These are phyloP conservation scores for Oreocharis arfaki DNA, from an alignment of 2,113 vertebrate genomes.

Conservation along the genomic window DNA sequence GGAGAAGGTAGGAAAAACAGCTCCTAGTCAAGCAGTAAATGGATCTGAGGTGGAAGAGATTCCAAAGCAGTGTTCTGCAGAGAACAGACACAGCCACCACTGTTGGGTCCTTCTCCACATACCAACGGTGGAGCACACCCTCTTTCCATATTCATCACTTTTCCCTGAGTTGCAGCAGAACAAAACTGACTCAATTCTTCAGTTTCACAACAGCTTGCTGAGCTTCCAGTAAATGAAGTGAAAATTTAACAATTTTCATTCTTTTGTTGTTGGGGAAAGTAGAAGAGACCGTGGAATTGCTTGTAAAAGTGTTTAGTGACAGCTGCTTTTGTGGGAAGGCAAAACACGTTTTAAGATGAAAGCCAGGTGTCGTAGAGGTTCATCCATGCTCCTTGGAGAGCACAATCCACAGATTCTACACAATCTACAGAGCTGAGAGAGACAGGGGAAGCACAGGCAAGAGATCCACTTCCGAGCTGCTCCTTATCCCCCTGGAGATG, in stretches of 20 bases:
- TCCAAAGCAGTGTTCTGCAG: not conserved
- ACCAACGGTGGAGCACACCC: not conserved
- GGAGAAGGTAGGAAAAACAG: not conserved
- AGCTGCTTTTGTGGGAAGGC: not conserved
- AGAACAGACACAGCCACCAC: not conserved
- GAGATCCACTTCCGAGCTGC: not conserved
- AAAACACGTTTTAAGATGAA: not conserved
- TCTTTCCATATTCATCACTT: not conserved
- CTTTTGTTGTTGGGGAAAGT: not conserved
- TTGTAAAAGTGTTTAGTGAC: not conserved
- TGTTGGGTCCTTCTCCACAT: not conserved
- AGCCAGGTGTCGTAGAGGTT: not conserved
- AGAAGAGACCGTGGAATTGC: not conserved
- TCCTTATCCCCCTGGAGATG: not conserved
- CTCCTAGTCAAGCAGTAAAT: not conserved
- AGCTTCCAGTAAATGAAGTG: slow-evolving; percentile 1
- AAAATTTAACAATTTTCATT: slow-evolving; percentile 2
- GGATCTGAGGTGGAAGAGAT: not conserved
- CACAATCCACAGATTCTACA: not conserved
- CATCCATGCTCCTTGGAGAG: not conserved
- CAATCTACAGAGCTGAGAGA: not conserved
- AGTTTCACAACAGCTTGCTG: not conserved
- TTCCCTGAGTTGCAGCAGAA: not conserved
- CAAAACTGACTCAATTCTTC: not conserved
- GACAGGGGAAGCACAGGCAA: not conserved